These are phyloP conservation scores for Notechis scutatus DNA, from an alignment of 2,113 vertebrate genomes.

Conservation along the genomic window DNA sequence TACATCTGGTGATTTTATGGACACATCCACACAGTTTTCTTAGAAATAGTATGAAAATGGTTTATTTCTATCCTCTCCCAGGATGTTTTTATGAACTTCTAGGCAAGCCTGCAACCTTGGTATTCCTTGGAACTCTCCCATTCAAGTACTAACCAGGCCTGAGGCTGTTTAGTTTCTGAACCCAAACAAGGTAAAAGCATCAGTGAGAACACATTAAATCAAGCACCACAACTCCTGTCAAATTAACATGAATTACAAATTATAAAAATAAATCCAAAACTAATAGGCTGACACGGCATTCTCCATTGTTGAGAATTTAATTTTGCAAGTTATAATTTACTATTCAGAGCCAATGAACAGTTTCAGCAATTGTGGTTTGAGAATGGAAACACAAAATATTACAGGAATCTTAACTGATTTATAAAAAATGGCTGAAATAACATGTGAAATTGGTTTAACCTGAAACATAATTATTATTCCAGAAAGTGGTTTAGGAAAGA, in stretches of 20 bases:
- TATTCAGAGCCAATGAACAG: neutral
- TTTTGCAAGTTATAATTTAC: neutral
- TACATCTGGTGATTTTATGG: neutral
- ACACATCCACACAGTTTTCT: neutral
- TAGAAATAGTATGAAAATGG: neutral
- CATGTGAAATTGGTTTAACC: neutral
- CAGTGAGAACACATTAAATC: neutral
- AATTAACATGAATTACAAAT: neutral
- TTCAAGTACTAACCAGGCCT: neutral
- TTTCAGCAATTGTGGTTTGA: neutral
- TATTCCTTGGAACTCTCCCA: neutral
- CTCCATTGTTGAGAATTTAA: neutral
- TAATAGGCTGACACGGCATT: neutral
- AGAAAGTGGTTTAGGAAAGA: neutral
- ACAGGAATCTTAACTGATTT: neutral
- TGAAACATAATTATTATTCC: neutral
- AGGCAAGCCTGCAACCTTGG: neutral
- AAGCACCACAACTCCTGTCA: neutral
- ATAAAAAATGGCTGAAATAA: neutral
- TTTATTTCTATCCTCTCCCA: neutral
- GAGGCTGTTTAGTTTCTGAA: neutral
- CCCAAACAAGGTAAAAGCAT: neutral
- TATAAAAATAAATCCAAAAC: neutral
- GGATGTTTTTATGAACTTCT: neutral
- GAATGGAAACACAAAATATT: neutral